Evolutionary conservation across 2,888 invertebrate species (phyloP).

Genomic region (Drosophila koepferae): DNA sequence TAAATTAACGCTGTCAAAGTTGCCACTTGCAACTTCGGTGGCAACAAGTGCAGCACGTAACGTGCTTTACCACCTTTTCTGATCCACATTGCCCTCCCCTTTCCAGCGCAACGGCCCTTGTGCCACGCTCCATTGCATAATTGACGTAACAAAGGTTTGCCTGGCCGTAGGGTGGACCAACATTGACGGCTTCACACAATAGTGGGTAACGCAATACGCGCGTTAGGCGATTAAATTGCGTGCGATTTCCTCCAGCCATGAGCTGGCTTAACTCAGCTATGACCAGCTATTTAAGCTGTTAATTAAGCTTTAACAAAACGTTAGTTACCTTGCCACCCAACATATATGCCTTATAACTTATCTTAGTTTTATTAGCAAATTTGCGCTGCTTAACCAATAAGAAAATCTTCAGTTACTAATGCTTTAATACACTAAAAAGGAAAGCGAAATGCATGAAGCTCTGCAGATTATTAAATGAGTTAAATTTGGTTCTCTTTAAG

Average conservation of each 20-base stretch:
- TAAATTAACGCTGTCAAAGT: slow-evolving; percentile 49
- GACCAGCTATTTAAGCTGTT: slow-evolving; percentile 44
- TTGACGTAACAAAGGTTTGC: slow-evolving; percentile 35
- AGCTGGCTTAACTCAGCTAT: slow-evolving; percentile 33
- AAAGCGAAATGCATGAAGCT: background rate
- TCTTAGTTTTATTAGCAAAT: slow-evolving; percentile 32
- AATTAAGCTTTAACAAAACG: slow-evolving; percentile 47
- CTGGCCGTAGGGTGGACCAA: slow-evolving; percentile 1
- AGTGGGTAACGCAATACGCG: slow-evolving; percentile 49
- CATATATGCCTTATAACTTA: slow-evolving; percentile 38
- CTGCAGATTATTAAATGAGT: background rate
- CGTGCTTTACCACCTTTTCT: slow-evolving; percentile 13
- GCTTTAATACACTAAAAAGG: background rate
- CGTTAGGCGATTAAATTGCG: slow-evolving; percentile 28
- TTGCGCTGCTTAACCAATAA: slow-evolving; percentile 42
- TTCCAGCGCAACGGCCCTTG: background rate
- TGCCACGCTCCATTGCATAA: slow-evolving; percentile 44
- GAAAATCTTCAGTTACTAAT: background rate
- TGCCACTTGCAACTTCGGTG: slow-evolving; percentile 55
- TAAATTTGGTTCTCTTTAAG: background rate
- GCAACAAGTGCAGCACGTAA: slow-evolving; percentile 43
- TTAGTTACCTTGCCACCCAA: slow-evolving; percentile 20
- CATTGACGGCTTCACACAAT: slow-evolving; percentile 47
- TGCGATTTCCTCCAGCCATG: background rate
- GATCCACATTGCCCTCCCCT: background rate